Evolutionary conservation across 1,140 invertebrate genomes (phyloP).

Genomic region (Aphidius ervi): DNA sequence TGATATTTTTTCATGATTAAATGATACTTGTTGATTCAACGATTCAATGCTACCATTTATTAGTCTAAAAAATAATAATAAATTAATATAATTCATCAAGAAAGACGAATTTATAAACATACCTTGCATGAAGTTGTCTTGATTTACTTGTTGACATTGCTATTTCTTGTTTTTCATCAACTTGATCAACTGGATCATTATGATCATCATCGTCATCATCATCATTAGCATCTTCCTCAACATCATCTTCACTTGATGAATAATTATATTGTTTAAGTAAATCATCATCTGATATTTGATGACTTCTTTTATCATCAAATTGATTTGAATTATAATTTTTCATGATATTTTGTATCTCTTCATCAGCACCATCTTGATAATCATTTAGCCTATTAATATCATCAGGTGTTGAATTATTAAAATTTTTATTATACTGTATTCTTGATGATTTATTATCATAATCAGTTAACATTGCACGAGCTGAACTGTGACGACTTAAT

Average conservation of each 20-base stretch:
- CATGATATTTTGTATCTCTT: conserved; percentile 20
- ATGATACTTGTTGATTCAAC: no score
- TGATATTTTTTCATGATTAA: no score
- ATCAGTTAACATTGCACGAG: not conserved
- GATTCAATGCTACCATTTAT: no score
- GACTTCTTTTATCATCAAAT: conserved; percentile 3
- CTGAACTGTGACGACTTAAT: conserved; percentile 20
- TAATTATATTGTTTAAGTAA: conserved; percentile 26
- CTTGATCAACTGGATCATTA: not conserved
- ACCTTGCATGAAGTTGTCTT: conserved; percentile 28
- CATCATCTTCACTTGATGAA: conserved; percentile 23
- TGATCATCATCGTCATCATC: conserved; percentile 24
- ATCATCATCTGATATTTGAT: conserved; percentile 18
- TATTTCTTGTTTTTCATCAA: not conserved
- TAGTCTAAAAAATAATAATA: no score
- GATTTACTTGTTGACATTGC: conserved; percentile 26
- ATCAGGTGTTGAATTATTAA: not conserved
- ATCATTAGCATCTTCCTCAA: conserved; percentile 21
- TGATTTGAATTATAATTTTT: conserved; percentile 11
- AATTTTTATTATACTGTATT: not conserved
- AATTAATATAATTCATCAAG: no score
- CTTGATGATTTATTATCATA: conserved; percentile 16
- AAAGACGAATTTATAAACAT: no score
- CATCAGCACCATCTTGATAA: conserved; percentile 10
- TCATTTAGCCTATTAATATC: conserved; percentile 2